Conservation (phyloP, 2,888 invertebrate genomes). For the Horisme vitalbata region DNA sequence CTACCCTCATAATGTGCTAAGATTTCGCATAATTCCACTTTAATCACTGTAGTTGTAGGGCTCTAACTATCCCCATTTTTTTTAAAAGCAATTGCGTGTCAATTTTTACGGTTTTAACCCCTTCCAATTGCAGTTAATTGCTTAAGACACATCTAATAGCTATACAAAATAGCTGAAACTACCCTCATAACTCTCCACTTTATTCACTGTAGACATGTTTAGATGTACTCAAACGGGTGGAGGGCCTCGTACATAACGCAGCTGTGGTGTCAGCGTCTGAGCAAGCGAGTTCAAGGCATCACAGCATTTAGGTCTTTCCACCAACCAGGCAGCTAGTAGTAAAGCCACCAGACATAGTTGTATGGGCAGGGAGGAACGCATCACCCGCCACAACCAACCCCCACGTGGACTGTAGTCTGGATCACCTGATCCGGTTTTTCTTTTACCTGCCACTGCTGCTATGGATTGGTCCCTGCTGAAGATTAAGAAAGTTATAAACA, state of each 20-base stretch:
- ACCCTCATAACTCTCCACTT: conserved; percentile 11
- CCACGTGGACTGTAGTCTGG: conserved; percentile 80
- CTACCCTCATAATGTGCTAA: conserved; percentile 4
- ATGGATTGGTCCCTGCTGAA: conserved; percentile 54
- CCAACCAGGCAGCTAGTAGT: conserved; percentile 88
- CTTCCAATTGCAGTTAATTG: conserved; percentile 1
- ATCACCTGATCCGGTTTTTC: conserved; percentile 80
- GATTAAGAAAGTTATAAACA: conserved; percentile 24
- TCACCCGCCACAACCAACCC: conserved; percentile 88
- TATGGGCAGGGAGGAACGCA: conserved; percentile 90
- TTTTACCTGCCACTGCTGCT: conserved; percentile 57
- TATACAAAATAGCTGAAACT: conserved; percentile 20
- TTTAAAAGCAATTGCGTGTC: too few relatives aligned
- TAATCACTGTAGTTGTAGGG: conserved; percentile 17
- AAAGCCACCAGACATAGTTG: conserved; percentile 89
- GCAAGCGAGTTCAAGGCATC: conserved; percentile 90
- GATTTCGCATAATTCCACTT: too few relatives aligned
- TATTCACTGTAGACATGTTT: conserved; percentile 16
- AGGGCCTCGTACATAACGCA: conserved; percentile 91
- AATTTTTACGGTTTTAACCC: too few relatives aligned
- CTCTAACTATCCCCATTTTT: too few relatives aligned
- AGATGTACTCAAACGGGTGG: conserved; percentile 87
- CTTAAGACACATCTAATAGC: conserved; percentile 20
- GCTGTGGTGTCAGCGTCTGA: conserved; percentile 89
- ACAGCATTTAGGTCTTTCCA: conserved; percentile 90